phyloP scores from a whole-genome alignment of 2,888 invertebrate genomes.

The Strigamia transsilvanica region DNA sequence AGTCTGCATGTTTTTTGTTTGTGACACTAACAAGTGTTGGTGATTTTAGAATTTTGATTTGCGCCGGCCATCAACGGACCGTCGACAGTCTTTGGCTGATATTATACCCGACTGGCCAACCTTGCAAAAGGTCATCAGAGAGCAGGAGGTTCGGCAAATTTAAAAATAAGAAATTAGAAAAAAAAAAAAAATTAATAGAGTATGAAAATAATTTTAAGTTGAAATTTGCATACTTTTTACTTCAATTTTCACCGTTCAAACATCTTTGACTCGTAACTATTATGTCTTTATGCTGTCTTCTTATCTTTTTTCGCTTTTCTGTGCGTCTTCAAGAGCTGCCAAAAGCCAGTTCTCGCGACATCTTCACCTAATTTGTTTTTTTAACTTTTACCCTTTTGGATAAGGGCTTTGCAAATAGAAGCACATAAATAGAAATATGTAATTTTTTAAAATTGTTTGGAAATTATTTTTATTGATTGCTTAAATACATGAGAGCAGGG shows the following conservation, averaged over 20 bases:
- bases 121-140: slow-evolving; percentile 69
- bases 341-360: slow-evolving; percentile 5
- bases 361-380: background rate
- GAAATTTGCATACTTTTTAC: background rate
- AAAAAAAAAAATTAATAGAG: too few species aligned
- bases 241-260: slow-evolving; percentile 12
- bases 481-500: background rate
- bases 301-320: background rate
- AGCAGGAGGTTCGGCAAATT: slow-evolving; percentile 56
- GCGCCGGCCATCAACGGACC: slow-evolving; percentile 60
- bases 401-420: background rate
- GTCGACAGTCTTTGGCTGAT: slow-evolving; percentile 91
- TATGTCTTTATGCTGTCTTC: background rate
- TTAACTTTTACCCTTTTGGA: slow-evolving; percentile 6
- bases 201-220: background rate
- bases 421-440: background rate
- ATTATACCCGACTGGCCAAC: slow-evolving; percentile 96
- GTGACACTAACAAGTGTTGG: slow-evolving; percentile 50
- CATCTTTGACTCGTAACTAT: background rate
- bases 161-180: background rate
- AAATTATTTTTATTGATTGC: background rate
- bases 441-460: background rate
- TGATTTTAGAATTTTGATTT: slow-evolving; percentile 55
- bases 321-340: background rate
- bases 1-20: slow-evolving; percentile 9